These are phyloP conservation scores for Stenurella melanura DNA, from an alignment of 2,888 invertebrate species.

Conservation along the genomic window DNA sequence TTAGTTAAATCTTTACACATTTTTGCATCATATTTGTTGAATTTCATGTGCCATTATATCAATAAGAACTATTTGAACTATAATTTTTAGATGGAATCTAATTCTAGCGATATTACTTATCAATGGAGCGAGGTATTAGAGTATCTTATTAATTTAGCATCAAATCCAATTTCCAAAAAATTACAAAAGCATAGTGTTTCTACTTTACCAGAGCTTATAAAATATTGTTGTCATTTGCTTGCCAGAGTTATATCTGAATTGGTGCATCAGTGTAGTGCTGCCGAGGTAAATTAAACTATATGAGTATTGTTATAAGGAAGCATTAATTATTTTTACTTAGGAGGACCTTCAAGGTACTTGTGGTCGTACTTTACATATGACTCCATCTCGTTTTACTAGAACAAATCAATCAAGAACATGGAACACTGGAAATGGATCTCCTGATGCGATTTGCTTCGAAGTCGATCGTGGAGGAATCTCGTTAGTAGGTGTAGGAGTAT, in stretches of 20 bases:
- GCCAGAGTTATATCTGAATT: constrained; percentile 92
- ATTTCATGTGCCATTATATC: background rate
- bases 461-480: constrained; percentile 93
- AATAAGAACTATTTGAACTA: background rate
- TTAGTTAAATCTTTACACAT: constrained; percentile 53
- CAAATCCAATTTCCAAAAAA: constrained; percentile 82
- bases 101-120: constrained; percentile 67
- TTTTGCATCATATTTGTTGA: background rate
- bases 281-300: constrained; percentile 76
- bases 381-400: constrained; percentile 92
- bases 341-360: constrained; percentile 83
- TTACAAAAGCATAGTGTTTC: constrained; percentile 73
- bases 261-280: constrained; percentile 85
- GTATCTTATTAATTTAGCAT: constrained; percentile 86
- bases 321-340: constrained; percentile 62
- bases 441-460: constrained; percentile 96
- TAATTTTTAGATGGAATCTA: constrained; percentile 71
- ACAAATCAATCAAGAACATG: constrained; percentile 93
- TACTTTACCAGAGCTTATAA: constrained; percentile 65
- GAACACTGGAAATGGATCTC: constrained; percentile 98
- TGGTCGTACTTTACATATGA: constrained; percentile 87
- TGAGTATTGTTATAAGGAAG: constrained; percentile 19
- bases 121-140: constrained; percentile 84
- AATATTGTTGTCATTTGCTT: constrained; percentile 84
- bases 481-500: constrained; percentile 92